A percentile compares a stretch with the other conserved stretches of the same genome.
Evolutionary conservation across 2,113 vertebrate species (phyloP).

Genomic region (Tachuris rubrigastra): DNA sequence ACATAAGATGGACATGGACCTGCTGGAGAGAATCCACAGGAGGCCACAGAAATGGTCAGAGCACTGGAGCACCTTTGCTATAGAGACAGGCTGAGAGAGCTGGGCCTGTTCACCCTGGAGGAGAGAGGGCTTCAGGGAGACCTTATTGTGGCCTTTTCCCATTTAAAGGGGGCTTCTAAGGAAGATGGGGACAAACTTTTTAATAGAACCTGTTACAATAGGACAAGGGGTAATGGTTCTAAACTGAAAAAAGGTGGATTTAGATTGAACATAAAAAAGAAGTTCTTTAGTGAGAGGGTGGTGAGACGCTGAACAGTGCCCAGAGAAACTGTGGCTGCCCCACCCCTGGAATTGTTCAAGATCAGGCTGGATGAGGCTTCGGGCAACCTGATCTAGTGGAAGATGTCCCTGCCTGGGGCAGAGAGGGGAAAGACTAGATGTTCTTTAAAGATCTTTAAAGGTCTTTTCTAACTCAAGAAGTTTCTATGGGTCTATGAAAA

Average conservation of each 20-base stretch:
- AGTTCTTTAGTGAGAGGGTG: neutral
- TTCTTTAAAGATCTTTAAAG: neutral
- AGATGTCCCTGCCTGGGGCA: rapidly evolving
- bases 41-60: neutral
- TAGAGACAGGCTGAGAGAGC: neutral
- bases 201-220: rapidly evolving
- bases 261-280: neutral
- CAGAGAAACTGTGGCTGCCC: neutral
- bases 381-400: neutral
- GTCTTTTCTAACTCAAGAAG: neutral
- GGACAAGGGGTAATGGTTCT: neutral
- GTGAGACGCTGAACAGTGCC: neutral
- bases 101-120: neutral
- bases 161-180: neutral
- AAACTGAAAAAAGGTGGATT: neutral
- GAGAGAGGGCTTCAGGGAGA: too few species aligned
- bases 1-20: neutral
- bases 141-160: rapidly evolving
- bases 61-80: rapidly evolving
- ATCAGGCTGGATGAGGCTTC: neutral
- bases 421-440: neutral
- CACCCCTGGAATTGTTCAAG: neutral
- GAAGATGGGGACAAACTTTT: neutral
- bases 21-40: neutral
- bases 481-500: neutral